phyloP scores from a whole-genome alignment of 2,888 invertebrate genomes.

The Octodonta nipae region DNA sequence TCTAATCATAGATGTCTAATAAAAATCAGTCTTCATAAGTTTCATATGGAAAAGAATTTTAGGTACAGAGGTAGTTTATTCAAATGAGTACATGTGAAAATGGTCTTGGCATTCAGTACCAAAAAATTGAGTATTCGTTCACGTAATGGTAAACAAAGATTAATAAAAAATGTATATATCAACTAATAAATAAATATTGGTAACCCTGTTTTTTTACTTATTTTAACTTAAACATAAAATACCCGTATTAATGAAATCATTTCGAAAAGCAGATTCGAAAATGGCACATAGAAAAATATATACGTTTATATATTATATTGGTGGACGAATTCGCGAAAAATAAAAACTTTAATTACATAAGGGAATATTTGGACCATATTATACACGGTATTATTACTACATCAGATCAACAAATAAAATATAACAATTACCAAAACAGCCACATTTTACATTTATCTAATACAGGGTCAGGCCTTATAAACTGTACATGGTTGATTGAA shows the following conservation, averaged over 20 bases:
- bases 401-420: constrained; percentile 23
- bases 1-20: constrained; percentile 27
- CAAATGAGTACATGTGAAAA: no score
- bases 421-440: constrained; percentile 30
- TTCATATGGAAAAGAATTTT: constrained; percentile 23
- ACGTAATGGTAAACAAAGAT: no score
- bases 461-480: constrained; percentile 1
- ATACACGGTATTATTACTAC: constrained; percentile 9
- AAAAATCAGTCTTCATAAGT: constrained; percentile 38
- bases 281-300: constrained; percentile 21
- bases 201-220: constrained; percentile 29
- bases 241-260: constrained; percentile 18
- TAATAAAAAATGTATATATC: no score
- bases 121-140: no score
- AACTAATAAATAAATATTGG: constrained; percentile 18
- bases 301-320: not conserved
- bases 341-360: constrained; percentile 1
- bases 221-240: constrained; percentile 21
- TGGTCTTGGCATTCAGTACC: no score
- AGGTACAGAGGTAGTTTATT: constrained; percentile 30
- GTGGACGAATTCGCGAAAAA: constrained; percentile 4
- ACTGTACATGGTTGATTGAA: not conserved
- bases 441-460: constrained; percentile 14
- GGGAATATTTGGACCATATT: constrained; percentile 15
- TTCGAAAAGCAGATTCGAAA: constrained; percentile 12